Evolutionary conservation across 2,888 invertebrate genomes (phyloP), one percentile per base, ranked within the genome.

Genomic region (Schrankia costaestrigalis): DNA sequence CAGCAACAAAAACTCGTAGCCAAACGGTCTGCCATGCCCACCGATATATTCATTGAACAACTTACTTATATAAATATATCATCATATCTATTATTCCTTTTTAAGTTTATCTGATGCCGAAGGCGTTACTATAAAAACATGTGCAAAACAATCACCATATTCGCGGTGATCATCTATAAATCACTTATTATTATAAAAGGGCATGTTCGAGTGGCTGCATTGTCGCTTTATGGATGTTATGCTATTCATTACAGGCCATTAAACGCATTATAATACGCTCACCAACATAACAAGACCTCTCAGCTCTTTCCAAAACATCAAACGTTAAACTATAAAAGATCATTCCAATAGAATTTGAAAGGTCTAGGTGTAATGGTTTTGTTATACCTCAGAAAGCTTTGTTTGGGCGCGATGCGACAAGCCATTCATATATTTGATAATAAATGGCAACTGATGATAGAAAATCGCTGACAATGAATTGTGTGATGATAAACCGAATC

Each of bases 241-340:
- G 71, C 82, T 76, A 84, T 87, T 85, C 86, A 86, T 86, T 87
- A 85, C 87, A 84, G 69, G 78, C 85, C 87, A 87, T 87, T 87
- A 84, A 86, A 81, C 77, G 79, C 74, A 83, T 85, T 87, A 86
- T 86, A 78, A 78, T 56, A 57, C 64, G 55, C 57, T 70, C 63
- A 73, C 83, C 76, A 74, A 35, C 35, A 2, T 47, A 55, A 17
- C 10, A 18, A 48, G 79, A 69, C 29, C 78, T 46, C 30, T 55
- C 56, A 31, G 41, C 35, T 33, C 45, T 47, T 40, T 47, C 41
- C 5, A 30, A 19, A 8, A 11, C 26, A 18, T 33, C 27, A 14
- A 18, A 11, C n/a, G 12, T 26, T 11, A 44, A 53, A 47, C 46
- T 40, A 34, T 43, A 41, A 49, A 49, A 46, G 56, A 53, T 55